Conservation (phyloP, 2,797 vertebrate species). For the Limnodromus scolopaceus region DNA sequence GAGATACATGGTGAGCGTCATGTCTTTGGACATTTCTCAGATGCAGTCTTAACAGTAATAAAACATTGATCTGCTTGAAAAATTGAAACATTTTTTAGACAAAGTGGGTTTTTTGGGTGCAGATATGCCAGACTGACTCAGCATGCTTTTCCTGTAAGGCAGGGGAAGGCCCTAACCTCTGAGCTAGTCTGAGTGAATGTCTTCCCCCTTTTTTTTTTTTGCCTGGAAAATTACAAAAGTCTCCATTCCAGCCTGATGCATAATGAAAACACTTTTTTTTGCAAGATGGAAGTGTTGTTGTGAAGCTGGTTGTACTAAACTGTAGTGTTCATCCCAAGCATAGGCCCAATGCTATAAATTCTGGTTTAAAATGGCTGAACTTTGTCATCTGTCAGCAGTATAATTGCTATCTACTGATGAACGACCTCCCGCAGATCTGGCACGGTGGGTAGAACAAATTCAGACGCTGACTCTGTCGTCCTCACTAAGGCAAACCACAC, state of each 20-base stretch:
- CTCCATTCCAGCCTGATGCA: neutral
- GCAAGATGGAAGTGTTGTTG: neutral
- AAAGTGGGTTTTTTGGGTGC: neutral
- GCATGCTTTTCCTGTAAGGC: neutral
- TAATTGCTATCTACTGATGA: neutral
- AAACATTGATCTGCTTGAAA: conserved; percentile 4
- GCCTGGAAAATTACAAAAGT: neutral
- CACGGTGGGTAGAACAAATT: neutral
- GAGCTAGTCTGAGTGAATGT: neutral
- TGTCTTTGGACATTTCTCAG: conserved; percentile 59
- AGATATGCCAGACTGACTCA: neutral
- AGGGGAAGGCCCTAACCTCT: neutral
- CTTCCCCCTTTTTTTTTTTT: neutral
- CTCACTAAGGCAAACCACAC: conserved; percentile 34
- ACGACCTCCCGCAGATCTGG: neutral
- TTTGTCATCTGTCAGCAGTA: neutral
- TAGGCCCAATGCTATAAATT: neutral
- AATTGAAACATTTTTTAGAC: neutral
- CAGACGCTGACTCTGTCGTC: neutral
- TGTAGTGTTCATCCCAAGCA: neutral
- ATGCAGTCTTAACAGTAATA: conserved; percentile 21
- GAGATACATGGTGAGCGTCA: conserved; percentile 62
- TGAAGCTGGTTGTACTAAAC: neutral
- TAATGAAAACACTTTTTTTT: conserved; percentile 11
- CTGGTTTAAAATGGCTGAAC: conserved; percentile 5